Evolutionary conservation across 2,888 invertebrate species (phyloP).

Genomic region (Unio delphinus): DNA sequence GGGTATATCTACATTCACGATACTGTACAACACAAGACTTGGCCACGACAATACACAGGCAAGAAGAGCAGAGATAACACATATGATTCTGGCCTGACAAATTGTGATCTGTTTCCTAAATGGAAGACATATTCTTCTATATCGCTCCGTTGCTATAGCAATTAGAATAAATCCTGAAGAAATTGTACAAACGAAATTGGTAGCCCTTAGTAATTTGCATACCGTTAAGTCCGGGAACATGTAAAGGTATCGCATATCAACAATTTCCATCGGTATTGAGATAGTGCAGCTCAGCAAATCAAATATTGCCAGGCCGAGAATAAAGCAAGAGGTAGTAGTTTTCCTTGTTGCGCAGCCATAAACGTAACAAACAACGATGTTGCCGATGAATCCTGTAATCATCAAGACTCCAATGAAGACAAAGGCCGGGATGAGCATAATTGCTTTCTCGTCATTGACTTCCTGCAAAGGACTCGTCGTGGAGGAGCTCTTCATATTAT

Average conservation of each 20-base stretch:
- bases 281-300: conserved; percentile 49
- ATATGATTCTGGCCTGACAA: conserved; percentile 31
- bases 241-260: conserved; percentile 48
- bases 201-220: conserved; percentile 47
- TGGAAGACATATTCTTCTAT: conserved; percentile 33
- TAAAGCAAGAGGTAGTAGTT: conserved; percentile 46
- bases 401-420: conserved; percentile 43
- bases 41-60: conserved; percentile 28
- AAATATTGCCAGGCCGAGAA: conserved; percentile 45
- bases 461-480: conserved; percentile 7
- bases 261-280: conserved; percentile 54
- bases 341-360: conserved; percentile 38
- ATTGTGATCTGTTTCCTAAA: conserved; percentile 33
- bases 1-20: conserved; percentile 17
- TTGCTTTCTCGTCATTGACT: conserved; percentile 41
- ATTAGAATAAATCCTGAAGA: conserved; percentile 43
- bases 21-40: conserved; percentile 31
- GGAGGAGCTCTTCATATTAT: conserved; percentile 7
- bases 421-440: conserved; percentile 45
- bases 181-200: conserved; percentile 38
- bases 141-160: conserved; percentile 50
- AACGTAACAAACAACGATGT: conserved; percentile 46
- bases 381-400: conserved; percentile 49
- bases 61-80: conserved; percentile 19
- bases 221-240: conserved; percentile 41